These are phyloP conservation scores for Deilephila elpenor DNA, from an alignment of 2,888 invertebrate species.

Conservation along the genomic window DNA sequence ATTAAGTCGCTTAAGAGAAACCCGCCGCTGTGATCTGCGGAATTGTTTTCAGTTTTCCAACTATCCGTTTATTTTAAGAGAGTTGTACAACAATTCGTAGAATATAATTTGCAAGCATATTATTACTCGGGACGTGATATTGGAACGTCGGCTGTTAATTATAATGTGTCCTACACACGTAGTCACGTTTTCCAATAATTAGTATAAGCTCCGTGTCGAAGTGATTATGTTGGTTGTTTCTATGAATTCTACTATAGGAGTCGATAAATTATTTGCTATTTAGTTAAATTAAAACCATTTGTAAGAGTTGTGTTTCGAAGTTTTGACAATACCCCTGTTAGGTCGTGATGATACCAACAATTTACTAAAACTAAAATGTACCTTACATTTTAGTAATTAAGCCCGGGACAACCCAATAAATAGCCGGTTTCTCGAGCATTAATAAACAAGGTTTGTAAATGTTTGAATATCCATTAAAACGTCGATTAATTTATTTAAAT, in stretches of 20 bases:
- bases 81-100: neutral
- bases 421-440: too few species aligned
- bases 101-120: neutral
- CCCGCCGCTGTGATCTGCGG: slow-evolving; percentile 19
- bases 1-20: slow-evolving; percentile 38
- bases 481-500: too few species aligned
- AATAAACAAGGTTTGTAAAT: too few species aligned
- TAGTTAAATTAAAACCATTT: too few species aligned
- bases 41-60: slow-evolving; percentile 27
- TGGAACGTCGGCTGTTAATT: neutral
- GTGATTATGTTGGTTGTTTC: neutral
- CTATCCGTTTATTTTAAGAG: slow-evolving; percentile 1
- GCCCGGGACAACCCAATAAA: too few species aligned
- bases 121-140: neutral
- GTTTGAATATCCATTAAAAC: too few species aligned
- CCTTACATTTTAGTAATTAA: too few species aligned
- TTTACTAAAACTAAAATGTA: too few species aligned
- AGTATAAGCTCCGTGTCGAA: neutral
- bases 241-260: neutral
- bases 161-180: neutral
- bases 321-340: too few species aligned
- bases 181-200: neutral
- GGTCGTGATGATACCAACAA: too few species aligned
- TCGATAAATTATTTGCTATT: too few species aligned
- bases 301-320: too few species aligned